Base-by-base conservation (phyloP, 2,113 vertebrate species). In the Mormyrus lacerda region DNA sequence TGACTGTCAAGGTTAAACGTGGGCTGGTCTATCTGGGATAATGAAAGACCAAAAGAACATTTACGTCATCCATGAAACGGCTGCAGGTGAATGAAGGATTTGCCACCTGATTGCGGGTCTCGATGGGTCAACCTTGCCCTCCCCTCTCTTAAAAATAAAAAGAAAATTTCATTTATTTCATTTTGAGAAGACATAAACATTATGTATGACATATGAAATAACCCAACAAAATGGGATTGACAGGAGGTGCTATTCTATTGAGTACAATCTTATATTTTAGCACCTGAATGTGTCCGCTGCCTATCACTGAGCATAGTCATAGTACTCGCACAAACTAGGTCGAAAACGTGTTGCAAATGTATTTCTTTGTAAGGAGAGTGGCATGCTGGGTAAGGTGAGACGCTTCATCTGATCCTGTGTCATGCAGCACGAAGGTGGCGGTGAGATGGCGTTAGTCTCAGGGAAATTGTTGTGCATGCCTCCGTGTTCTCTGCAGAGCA, bases 401-500 rank as follows among this genome's bases (percentile, higher is more conserved):
- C 4, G 1, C 39, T 83, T 51, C 61, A 87, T 65, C 86, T 85
- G 73, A 39, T 21, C 39, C 42, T 9, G 13, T 10, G 79, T 83
- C 39, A 45, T 19, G 42, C 24, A 3, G 24, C 6, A 6, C 1
- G 15, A 19, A 4, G 35, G 11, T 17, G 4, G 35, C 73, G 2
- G 76, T 1, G 24, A 47, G 24, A 45, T 84, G 44, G 17, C 86
- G 2, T 82, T 27, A 27, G 87, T 83, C 87, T 90, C 87, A 90
- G 89, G 89, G 86, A 90, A 65, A 61, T 82, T 13, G 39, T 31
- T 50, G 55, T 24, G 82, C 69, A 83, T 35, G n/a, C 31, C 3
- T n/a, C 31, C 47, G 10, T 15, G 8, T 82, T 87, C 21, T 45
- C 31, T 39, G 35, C 39, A 27, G n/a, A 31, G 61, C 19, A 3